Percentiles rank a stretch among this genome's conserved stretches.
These are phyloP conservation scores for Drosophila barbarae DNA, from an alignment of 2,888 invertebrate genomes.

Conservation along the genomic window DNA sequence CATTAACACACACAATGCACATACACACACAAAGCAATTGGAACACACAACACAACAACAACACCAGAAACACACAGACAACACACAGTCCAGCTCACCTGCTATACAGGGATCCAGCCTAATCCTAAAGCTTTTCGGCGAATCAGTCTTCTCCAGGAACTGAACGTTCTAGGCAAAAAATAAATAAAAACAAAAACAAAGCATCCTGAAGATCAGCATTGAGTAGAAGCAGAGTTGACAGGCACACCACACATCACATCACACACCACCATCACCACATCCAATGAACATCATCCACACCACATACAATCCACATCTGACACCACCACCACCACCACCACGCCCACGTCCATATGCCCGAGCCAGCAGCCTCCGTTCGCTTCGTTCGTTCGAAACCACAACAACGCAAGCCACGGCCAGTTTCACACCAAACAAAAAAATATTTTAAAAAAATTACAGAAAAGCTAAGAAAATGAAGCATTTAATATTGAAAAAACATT, in stretches of 20 bases:
- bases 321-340: conserved; percentile 41
- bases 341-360: conserved; percentile 68
- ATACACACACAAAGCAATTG: conserved; percentile 33
- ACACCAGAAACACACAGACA: conserved; percentile 1
- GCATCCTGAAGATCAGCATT: conserved; percentile 48
- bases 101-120: not conserved
- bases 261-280: conserved; percentile 17
- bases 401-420: conserved; percentile 71
- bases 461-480: conserved; percentile 9
- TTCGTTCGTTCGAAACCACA: conserved; percentile 69
- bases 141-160: conserved; percentile 15
- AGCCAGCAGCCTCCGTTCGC: conserved; percentile 70
- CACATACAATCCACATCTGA: conserved; percentile 31
- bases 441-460: not conserved
- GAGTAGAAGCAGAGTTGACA: conserved; percentile 49
- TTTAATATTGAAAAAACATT: conserved; percentile 6
- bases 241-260: conserved; percentile 33
- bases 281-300: conserved; percentile 44
- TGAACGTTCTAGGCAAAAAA: conserved; percentile 18
- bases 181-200: conserved; percentile 21
- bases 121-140: conserved; percentile 19
- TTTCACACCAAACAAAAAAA: conserved; percentile 60
- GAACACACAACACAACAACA: conserved; percentile 35
- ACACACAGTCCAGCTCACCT: conserved; percentile 21
- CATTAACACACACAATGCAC: conserved; percentile 30